Evolutionary conservation across 2,113 vertebrate genomes (phyloP).

Genomic region (Cavia porcellus): DNA sequence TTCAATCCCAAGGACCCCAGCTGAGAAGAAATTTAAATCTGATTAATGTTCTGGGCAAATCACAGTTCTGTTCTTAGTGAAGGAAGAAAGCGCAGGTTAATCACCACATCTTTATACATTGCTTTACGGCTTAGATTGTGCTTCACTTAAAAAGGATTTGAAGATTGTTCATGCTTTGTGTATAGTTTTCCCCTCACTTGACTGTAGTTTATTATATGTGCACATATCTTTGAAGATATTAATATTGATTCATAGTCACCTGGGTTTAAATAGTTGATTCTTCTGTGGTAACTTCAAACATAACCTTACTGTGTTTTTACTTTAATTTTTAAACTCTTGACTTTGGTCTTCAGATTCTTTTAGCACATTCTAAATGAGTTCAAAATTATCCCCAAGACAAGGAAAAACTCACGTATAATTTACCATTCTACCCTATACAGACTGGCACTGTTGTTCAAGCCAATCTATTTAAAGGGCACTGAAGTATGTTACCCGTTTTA

Average conservation of each 20-base stretch:
- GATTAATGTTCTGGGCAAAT: background rate
- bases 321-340: slow-evolving; percentile 32
- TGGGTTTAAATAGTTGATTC: background rate
- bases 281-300: background rate
- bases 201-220: background rate
- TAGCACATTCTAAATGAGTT: background rate
- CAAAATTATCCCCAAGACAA: background rate
- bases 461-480: background rate
- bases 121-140: background rate
- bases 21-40: slow-evolving; percentile 5
- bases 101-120: background rate
- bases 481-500: background rate
- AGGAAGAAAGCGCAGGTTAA: background rate
- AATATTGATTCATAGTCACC: background rate
- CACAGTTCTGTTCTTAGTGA: background rate
- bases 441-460: background rate
- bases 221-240: background rate
- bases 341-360: background rate
- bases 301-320: background rate
- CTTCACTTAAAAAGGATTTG: background rate
- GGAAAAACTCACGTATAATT: background rate
- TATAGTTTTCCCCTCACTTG: background rate
- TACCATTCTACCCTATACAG: background rate
- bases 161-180: background rate
- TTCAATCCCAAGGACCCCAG: background rate